Evolutionary conservation across 1,140 invertebrate genomes (phyloP), one percentile per base, ranked within the genome.

Genomic region (Pseudomyrmex pallidus): DNA sequence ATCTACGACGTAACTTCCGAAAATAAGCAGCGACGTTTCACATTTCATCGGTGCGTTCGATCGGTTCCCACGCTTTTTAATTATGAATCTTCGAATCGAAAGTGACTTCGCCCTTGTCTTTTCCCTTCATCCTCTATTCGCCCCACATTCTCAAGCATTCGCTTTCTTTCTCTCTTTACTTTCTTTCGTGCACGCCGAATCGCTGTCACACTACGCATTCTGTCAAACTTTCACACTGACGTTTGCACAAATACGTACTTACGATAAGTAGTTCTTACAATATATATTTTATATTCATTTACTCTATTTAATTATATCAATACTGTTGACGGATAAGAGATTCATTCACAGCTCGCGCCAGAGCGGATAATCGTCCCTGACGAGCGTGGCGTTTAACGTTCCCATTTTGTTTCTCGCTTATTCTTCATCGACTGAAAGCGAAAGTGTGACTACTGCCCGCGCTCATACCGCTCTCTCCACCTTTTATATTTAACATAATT

Each of bases 241-340:
- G 85, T 76, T 92, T 91, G 91, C 92, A 93, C 92, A 91, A 74
- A 90, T 93, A 93, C 92, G 87, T 93, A 94, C 92, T 94, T 94
- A 94, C 90, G 90, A 91, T 85, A 92, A 35, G n/a, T 89, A 91
- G 87, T 89, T 91, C 92, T 94, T 93, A 94, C 88, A 93, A 92
- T 94, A 94, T 93, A 92, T 94, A 94, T 93, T 88, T 89, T 92
- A 93, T 94, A 93, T 92, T 93, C 90, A 93, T 93, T 94, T 93
- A 93, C 85, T 92, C 92, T 94, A 94, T 93, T 94, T 93, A 52
- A 94, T 94, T 94, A 94, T 94, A 94, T 93, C 93, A 94, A 94
- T 94, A 94, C 94, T 94, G 94, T 93, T 94, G 93, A 94, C 93
- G 94, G 94, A 94, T 94, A 94, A 35, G 93, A 94, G 94, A 94